Conservation (phyloP, 2,113 vertebrate genomes). For the Pelmatolapia mariae region DNA sequence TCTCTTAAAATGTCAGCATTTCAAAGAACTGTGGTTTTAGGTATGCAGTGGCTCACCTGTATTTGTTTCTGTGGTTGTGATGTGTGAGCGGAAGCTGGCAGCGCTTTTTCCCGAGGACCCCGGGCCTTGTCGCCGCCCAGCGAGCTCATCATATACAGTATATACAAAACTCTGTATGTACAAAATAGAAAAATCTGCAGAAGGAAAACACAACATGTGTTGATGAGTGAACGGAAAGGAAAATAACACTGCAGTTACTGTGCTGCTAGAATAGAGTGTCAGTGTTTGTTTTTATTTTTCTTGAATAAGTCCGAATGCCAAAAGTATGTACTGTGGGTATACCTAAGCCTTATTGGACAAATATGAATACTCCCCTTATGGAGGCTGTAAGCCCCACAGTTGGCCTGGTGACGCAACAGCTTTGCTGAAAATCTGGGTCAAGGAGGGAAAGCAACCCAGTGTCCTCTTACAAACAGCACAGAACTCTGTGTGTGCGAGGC, state of each 20-base stretch:
- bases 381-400: conserved; percentile 25
- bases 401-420: conserved; percentile 38
- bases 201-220: neutral
- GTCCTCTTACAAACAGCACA: conserved; percentile 49
- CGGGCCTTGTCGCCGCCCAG: conserved; percentile 89
- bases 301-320: neutral
- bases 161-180: conserved; percentile 99
- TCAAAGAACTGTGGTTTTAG: neutral
- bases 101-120: conserved; percentile 90
- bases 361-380: conserved; percentile 37
- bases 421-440: conserved; percentile 62
- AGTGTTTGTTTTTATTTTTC: neutral
- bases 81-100: conserved; percentile 79
- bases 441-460: conserved; percentile 44
- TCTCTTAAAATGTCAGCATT: neutral
- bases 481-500: neutral
- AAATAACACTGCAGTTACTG: neutral
- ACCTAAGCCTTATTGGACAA: conserved; percentile 39
- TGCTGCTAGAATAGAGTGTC: neutral
- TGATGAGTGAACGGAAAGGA: neutral
- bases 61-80: conserved; percentile 91
- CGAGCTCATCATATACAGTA: conserved; percentile 99
- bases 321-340: neutral
- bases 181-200: conserved; percentile 99
- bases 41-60: conserved; percentile 74